Evolutionary conservation across 2,888 invertebrate species (phyloP).

Genomic region (Chrysolina oricalcia): DNA sequence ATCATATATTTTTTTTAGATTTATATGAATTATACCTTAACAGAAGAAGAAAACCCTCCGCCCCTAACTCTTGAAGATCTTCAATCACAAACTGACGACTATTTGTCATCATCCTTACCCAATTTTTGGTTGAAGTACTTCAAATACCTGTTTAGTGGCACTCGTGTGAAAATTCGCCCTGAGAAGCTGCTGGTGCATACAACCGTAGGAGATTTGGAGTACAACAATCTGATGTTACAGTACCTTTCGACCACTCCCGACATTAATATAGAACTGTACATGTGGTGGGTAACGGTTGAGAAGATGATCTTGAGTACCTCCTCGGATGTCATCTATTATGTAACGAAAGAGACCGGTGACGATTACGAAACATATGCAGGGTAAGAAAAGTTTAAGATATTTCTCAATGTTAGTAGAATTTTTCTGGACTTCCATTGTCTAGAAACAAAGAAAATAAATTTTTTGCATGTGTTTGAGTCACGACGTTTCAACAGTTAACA

Average conservation of each 20-base stretch:
- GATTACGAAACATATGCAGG: background rate
- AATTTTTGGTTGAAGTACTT: conserved; percentile 81
- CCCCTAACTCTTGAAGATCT: conserved; percentile 33
- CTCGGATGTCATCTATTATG: conserved; percentile 74
- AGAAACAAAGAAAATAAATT: too few species aligned
- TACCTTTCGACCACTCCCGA: conserved; percentile 75
- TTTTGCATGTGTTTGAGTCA: too few species aligned
- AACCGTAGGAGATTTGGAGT: conserved; percentile 78
- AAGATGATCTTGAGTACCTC: conserved; percentile 80
- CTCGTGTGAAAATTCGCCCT: conserved; percentile 73
- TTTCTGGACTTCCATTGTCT: too few species aligned
- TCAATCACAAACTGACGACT: conserved; percentile 69
- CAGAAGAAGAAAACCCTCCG: conserved; percentile 29
- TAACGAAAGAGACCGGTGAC: conserved; percentile 65
- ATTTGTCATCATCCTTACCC: conserved; percentile 72
- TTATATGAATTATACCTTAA: conserved; percentile 69
- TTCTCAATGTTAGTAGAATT: background rate
- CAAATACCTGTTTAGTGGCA: conserved; percentile 76
- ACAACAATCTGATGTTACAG: conserved; percentile 77
- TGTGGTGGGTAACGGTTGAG: conserved; percentile 80
- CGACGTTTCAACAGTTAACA: too few species aligned
- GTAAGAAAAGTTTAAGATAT: background rate
- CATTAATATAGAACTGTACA: conserved; percentile 76
- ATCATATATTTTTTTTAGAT: conserved; percentile 69
- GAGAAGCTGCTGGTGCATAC: conserved; percentile 63